phyloP scores from a whole-genome alignment of 1,140 invertebrate species.

The Hypothenemus hampei region DNA sequence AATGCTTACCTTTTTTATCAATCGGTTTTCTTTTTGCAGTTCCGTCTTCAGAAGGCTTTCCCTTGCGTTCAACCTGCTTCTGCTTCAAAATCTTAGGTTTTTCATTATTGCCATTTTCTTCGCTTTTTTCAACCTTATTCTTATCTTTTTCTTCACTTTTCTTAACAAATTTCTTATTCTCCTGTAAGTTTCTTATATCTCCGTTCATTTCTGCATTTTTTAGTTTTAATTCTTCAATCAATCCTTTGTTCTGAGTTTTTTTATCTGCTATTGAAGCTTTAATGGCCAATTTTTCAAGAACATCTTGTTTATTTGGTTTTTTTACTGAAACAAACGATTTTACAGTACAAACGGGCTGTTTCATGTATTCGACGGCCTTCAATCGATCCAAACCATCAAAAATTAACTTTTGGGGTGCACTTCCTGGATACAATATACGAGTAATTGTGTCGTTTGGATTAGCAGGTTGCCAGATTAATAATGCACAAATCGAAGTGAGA shows the following conservation, averaged over 20 bases:
- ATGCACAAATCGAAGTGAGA: conserved; percentile 85
- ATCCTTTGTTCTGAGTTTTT: conserved; percentile 42
- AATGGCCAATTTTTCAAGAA: conserved; percentile 46
- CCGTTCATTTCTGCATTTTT: conserved; percentile 50
- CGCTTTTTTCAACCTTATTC: conserved; percentile 8
- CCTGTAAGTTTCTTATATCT: conserved; percentile 47
- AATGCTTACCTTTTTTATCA: conserved; percentile 49
- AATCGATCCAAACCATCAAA: conserved; percentile 90
- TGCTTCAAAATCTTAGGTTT: conserved; percentile 39
- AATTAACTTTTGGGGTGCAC: conserved; percentile 90
- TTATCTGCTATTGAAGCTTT: conserved; percentile 46
- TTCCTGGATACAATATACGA: conserved; percentile 91
- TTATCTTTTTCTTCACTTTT: conserved; percentile 40
- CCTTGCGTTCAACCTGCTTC: no score
- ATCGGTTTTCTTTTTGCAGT: conserved; percentile 52
- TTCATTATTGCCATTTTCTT: conserved; percentile 6
- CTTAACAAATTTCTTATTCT: conserved; percentile 47
- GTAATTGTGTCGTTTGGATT: conserved; percentile 91
- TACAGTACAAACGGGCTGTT: conserved; percentile 82
- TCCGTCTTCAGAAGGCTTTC: no score
- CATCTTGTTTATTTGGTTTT: conserved; percentile 49
- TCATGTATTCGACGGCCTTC: conserved; percentile 83
- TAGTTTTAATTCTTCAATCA: conserved; percentile 42
- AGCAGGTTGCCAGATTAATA: conserved; percentile 92
- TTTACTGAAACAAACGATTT: conserved; percentile 67